Conservation (phyloP, 2,113 vertebrate species). For the Tyto alba region DNA sequence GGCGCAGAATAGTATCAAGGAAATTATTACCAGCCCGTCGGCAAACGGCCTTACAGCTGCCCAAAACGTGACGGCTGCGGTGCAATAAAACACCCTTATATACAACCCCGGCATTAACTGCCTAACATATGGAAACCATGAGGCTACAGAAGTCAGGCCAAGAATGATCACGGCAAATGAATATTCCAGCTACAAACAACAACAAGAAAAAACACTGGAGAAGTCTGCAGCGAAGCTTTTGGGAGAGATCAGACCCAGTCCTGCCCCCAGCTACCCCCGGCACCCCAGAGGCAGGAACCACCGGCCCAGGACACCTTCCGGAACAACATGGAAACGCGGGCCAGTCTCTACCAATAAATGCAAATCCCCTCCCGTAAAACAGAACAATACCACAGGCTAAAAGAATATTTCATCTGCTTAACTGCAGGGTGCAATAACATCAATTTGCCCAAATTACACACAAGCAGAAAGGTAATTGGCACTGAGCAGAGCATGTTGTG, state of each 20-base stretch:
- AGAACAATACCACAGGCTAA: neutral
- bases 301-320: accelerated
- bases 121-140: slow-evolving; percentile 22
- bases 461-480: slow-evolving; percentile 49
- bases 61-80: neutral
- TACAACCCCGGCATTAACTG: neutral
- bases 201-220: neutral
- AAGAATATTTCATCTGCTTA: slow-evolving; percentile 29
- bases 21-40: neutral
- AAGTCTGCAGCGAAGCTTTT: neutral
- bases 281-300: neutral
- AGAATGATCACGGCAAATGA: neutral
- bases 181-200: neutral
- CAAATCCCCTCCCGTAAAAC: neutral
- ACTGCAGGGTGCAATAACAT: slow-evolving; percentile 30
- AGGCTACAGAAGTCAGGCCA: neutral
- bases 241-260: neutral
- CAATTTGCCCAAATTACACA: slow-evolving; percentile 50
- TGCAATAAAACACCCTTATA: neutral
- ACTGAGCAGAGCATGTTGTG: slow-evolving; percentile 33
- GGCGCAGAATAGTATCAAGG: neutral
- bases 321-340: accelerated
- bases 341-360: neutral
- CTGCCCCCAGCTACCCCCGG: neutral
- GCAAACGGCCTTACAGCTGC: neutral